A percentile compares a stretch with the other conserved stretches of the same genome.
Evolutionary conservation across 1,140 invertebrate species (phyloP).

Genomic region (Arion vulgaris): DNA sequence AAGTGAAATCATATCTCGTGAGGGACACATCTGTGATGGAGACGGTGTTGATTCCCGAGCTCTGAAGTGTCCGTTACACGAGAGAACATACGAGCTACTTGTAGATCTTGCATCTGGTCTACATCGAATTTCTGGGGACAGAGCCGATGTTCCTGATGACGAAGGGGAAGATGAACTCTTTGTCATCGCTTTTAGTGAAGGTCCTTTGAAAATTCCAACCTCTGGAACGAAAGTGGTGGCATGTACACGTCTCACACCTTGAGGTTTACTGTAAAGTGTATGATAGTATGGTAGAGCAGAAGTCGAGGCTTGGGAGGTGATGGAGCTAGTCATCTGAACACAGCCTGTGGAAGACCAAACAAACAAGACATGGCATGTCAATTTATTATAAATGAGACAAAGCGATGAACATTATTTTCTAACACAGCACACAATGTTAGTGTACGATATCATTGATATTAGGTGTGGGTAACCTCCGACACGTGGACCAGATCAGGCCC

Average conservation of each 20-base stretch:
- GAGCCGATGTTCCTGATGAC: background rate
- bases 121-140: background rate
- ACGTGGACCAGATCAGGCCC: too few species aligned
- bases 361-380: too few species aligned
- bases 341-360: too few species aligned
- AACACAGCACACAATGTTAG: too few species aligned
- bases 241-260: conserved; percentile 51
- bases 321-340: too few species aligned
- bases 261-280: conserved; percentile 54
- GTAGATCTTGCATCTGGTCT: background rate
- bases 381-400: too few species aligned
- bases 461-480: too few species aligned
- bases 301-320: too few species aligned
- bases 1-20: background rate
- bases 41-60: background rate
- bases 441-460: too few species aligned
- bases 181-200: conserved; percentile 38
- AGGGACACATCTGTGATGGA: conserved; percentile 1
- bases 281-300: too few species aligned
- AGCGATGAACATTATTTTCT: too few species aligned
- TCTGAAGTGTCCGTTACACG: background rate
- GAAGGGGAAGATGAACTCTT: conserved; percentile 14
- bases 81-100: too few species aligned
- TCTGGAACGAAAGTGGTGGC: conserved; percentile 57
- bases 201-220: conserved; percentile 53